Percentiles rank a stretch among this genome's conserved stretches.
phyloP scores from a whole-genome alignment of 2,888 invertebrate genomes.

The Entomobrya multifasciata region DNA sequence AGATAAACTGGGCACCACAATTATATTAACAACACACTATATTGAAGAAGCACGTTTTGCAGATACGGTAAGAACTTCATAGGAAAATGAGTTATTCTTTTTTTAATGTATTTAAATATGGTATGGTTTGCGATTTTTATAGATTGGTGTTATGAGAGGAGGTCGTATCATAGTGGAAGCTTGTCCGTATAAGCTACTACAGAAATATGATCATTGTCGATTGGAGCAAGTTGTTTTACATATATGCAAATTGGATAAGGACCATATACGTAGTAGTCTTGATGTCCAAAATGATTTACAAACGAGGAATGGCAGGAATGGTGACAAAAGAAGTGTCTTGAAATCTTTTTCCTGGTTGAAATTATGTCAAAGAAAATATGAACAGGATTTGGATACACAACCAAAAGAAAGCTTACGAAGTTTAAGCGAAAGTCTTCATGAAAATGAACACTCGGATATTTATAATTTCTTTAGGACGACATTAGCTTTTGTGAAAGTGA shows the following conservation, averaged over 20 bases:
- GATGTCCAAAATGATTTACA: too few relatives aligned
- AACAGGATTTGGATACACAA: too few relatives aligned
- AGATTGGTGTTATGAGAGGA: constrained; percentile 93
- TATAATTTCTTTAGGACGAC: too few relatives aligned
- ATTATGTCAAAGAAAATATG: too few relatives aligned
- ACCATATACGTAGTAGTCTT: not conserved
- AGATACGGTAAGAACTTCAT: constrained; percentile 44
- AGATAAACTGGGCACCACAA: constrained; percentile 36
- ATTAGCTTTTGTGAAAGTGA: too few relatives aligned
- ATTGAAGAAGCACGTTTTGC: constrained; percentile 67
- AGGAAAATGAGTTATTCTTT: not conserved
- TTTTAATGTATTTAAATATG: not conserved
- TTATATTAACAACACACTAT: constrained; percentile 30
- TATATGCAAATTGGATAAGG: constrained; percentile 82
- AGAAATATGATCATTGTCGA: constrained; percentile 90
- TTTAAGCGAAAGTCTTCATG: too few relatives aligned
- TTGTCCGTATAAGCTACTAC: constrained; percentile 88
- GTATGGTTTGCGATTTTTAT: not conserved
- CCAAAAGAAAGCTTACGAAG: too few relatives aligned
- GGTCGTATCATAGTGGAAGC: constrained; percentile 94
- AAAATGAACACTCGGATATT: too few relatives aligned
- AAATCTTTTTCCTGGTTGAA: too few relatives aligned
- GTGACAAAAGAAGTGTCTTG: too few relatives aligned
- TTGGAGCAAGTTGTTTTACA: constrained; percentile 96
- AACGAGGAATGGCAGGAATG: too few relatives aligned